Percentiles rank a stretch among this genome's conserved stretches.
Evolutionary conservation across 1,140 invertebrate genomes (phyloP).

Genomic region (Homarus americanus): DNA sequence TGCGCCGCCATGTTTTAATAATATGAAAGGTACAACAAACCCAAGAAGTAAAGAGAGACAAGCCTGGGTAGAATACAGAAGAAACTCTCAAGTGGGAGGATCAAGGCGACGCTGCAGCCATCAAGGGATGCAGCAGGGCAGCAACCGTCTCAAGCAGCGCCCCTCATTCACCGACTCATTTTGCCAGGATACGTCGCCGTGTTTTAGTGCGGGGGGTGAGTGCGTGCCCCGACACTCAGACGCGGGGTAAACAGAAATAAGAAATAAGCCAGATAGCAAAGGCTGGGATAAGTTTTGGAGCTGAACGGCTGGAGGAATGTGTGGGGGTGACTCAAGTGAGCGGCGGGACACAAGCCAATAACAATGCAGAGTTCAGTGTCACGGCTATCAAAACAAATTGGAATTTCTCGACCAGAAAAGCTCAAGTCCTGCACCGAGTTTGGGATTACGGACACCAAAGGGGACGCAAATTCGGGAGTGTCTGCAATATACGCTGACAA

Average conservation of each 20-base stretch:
- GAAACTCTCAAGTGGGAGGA: too few species aligned
- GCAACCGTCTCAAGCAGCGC: neutral
- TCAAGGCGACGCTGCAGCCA: too few species aligned
- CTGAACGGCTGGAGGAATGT: neutral
- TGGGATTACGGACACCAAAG: constrained; percentile 5
- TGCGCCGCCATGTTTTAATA: neutral
- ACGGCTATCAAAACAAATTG: constrained; percentile 16
- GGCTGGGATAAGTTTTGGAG: constrained; percentile 1
- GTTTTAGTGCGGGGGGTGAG: neutral
- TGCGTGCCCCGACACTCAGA: constrained; percentile 1
- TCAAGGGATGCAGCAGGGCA: too few species aligned
- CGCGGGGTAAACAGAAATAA: constrained; percentile 17
- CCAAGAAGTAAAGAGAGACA: too few species aligned
- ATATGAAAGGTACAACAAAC: too few species aligned
- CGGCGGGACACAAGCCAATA: neutral
- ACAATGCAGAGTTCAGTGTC: neutral
- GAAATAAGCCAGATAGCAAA: neutral
- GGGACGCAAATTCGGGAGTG: constrained; percentile 12
- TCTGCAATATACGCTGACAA: neutral
- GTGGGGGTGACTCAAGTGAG: neutral
- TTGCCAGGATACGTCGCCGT: neutral
- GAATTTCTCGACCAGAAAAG: constrained; percentile 17
- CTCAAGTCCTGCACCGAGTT: constrained; percentile 10
- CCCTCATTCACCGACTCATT: neutral
- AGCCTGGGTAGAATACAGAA: too few species aligned